These are phyloP conservation scores for Helogale parvula DNA, from an alignment of 2,113 vertebrate genomes.

Conservation along the genomic window DNA sequence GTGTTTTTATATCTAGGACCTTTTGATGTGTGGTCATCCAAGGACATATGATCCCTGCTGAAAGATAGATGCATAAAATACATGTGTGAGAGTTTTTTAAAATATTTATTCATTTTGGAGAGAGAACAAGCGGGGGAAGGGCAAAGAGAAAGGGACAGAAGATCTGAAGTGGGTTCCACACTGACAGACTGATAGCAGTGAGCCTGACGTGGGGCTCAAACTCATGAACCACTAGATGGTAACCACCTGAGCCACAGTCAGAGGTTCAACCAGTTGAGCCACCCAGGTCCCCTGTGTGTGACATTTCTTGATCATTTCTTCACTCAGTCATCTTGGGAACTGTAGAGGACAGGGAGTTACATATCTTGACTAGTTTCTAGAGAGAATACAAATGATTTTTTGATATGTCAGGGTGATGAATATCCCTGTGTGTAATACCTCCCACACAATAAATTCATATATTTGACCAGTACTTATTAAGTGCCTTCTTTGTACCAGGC, in stretches of 20 bases:
- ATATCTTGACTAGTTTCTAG: not conserved
- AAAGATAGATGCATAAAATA: not conserved
- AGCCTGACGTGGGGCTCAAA: too few relatives aligned
- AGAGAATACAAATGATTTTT: not conserved
- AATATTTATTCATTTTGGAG: too few relatives aligned
- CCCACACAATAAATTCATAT: not conserved
- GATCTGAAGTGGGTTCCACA: too few relatives aligned
- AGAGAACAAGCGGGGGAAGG: too few relatives aligned
- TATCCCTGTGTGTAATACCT: not conserved
- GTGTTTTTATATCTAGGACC: not conserved
- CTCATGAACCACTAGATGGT: too few relatives aligned
- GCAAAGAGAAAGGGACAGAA: too few relatives aligned
- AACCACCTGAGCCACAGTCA: too few relatives aligned
- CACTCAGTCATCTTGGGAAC: not conserved
- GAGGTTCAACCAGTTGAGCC: too few relatives aligned
- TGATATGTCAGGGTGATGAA: not conserved
- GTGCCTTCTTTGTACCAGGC: not conserved
- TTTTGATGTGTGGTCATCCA: not conserved
- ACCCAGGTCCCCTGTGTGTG: not conserved
- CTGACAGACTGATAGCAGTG: too few relatives aligned
- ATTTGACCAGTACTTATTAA: not conserved
- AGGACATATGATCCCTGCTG: not conserved
- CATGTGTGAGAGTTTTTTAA: not conserved
- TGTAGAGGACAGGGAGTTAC: not conserved
- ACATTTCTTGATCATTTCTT: not conserved